Conservation (phyloP, 2,113 vertebrate species). For the Collichthys lucidus region DNA sequence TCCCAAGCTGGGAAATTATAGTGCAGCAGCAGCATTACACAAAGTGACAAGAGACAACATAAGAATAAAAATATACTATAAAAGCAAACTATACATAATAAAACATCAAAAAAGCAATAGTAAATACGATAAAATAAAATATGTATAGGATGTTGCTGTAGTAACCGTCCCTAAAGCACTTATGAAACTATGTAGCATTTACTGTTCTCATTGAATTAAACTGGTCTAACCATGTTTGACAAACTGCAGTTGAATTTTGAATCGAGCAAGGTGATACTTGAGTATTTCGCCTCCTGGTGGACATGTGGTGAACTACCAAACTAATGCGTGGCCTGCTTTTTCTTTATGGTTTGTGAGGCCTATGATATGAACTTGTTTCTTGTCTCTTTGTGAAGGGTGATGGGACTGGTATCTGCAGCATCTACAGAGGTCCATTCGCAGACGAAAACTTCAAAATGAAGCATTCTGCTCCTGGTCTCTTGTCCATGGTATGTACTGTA, state of each 20-base stretch:
- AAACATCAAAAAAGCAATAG: too few relatives aligned
- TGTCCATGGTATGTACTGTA: conserved; percentile 90
- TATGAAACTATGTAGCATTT: background rate
- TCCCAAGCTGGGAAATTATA: too few relatives aligned
- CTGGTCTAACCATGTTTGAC: background rate
- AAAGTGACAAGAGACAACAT: too few relatives aligned
- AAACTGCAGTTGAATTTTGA: background rate
- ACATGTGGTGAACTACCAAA: conserved; percentile 10
- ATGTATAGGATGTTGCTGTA: background rate
- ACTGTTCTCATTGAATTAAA: background rate
- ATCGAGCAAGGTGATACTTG: background rate
- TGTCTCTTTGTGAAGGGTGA: conserved; percentile 86
- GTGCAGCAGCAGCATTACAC: too few relatives aligned
- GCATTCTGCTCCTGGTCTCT: conserved; percentile 91
- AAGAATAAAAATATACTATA: too few relatives aligned
- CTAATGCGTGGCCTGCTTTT: background rate
- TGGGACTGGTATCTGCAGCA: conserved; percentile 96
- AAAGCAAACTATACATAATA: too few relatives aligned
- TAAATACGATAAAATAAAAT: too few relatives aligned
- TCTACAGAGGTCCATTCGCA: conserved; percentile 96
- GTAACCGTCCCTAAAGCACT: background rate
- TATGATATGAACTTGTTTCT: background rate
- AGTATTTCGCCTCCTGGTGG: conserved; percentile 61
- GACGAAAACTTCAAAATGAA: conserved; percentile 96
- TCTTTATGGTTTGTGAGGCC: background rate